Evolutionary conservation across 2,113 vertebrate species (phyloP).

Genomic region (Paralichthys olivaceus): DNA sequence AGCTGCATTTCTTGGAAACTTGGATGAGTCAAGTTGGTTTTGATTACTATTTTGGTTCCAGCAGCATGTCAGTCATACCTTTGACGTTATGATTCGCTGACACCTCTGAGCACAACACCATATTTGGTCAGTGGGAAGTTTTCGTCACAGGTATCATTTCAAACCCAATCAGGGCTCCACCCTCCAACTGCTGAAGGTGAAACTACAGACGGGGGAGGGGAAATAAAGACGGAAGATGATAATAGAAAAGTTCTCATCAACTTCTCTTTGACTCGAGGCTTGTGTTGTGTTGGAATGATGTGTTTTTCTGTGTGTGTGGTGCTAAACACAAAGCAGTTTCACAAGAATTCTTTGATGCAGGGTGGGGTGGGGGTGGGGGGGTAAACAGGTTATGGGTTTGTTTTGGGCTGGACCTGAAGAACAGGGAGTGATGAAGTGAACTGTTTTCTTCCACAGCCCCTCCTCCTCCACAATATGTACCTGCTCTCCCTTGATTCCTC

Average conservation of each 20-base stretch:
- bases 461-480: constrained; percentile 55
- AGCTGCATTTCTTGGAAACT: too few relatives aligned
- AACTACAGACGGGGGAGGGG: constrained; percentile 9
- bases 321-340: not conserved
- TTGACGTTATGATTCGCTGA: constrained; percentile 7
- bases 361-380: not conserved
- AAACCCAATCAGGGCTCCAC: constrained; percentile 13
- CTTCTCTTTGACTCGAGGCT: not conserved
- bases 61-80: constrained; percentile 4
- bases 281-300: not conserved
- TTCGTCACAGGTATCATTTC: constrained; percentile 8
- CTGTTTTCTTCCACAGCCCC: constrained; percentile 39
- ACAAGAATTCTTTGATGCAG: not conserved
- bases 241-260: not conserved
- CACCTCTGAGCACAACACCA: constrained; percentile 21
- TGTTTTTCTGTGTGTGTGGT: not conserved
- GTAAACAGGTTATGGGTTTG: constrained; percentile 38
- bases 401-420: constrained; percentile 22
- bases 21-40: too few relatives aligned
- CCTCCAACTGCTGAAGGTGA: constrained; percentile 34
- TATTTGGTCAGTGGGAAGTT: constrained; percentile 46
- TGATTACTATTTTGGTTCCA: too few relatives aligned
- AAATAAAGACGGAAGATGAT: not conserved
- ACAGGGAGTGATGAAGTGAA: constrained; percentile 6
- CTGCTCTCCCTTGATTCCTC: constrained; percentile 17